Percentiles rank a stretch among this genome's conserved stretches.
Conservation (phyloP, 2,888 invertebrate genomes). For the Strigamia maritima region DNA sequence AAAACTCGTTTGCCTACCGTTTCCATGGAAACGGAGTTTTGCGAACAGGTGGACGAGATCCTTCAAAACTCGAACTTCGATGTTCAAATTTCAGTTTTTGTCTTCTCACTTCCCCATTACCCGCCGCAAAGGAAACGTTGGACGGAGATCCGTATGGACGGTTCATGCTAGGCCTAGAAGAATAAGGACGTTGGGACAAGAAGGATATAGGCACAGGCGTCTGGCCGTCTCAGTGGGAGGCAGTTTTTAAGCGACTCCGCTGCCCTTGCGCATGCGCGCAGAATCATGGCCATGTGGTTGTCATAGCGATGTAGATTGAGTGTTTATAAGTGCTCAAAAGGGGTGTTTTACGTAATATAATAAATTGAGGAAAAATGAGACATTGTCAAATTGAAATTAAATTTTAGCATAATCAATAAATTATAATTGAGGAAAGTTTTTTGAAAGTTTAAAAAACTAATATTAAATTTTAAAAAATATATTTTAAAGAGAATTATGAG, state of each 20-base stretch:
- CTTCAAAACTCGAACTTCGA: constrained; percentile 11
- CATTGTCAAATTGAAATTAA: neutral
- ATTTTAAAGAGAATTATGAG: too few species aligned
- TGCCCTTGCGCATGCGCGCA: neutral
- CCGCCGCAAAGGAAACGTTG: neutral
- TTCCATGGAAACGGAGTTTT: constrained; percentile 6
- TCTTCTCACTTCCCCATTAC: neutral
- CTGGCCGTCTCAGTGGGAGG: constrained; percentile 16
- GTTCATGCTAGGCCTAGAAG: neutral
- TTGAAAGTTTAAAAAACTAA: too few species aligned
- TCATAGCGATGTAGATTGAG: constrained; percentile 13
- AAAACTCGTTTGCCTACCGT: neutral
- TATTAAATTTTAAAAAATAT: too few species aligned
- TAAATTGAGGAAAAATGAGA: neutral
- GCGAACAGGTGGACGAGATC: neutral
- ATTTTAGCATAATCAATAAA: neutral
- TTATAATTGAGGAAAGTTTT: neutral
- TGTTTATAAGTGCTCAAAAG: neutral
- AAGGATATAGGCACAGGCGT: neutral
- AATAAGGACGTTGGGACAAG: neutral
- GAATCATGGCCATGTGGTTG: neutral
- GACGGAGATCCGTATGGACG: neutral
- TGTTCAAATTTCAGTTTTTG: neutral
- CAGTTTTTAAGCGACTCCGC: neutral
- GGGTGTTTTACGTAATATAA: neutral